Evolutionary conservation across 2,797 vertebrate genomes (phyloP), one percentile per base, ranked within the genome.

Genomic region (Catamblyrhynchus diadema): DNA sequence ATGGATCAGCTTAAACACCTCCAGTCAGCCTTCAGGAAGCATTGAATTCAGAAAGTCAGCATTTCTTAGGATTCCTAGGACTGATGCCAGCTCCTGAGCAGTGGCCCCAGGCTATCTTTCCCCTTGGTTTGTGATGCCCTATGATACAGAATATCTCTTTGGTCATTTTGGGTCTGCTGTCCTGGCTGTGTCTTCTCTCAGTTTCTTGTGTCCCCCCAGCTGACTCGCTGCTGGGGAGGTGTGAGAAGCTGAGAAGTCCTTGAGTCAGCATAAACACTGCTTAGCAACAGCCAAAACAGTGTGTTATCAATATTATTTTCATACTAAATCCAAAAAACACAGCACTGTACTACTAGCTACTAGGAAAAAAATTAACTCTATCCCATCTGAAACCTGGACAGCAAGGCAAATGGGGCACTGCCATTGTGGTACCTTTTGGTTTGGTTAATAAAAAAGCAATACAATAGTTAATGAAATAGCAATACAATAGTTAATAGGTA

Each of bases 211-310:
- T 59, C 7, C 13, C 12, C 8, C 5, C 33, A 60, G 32, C 13
- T 3, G 4, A 48, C 20, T 42, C 0, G 0, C 73, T 79, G 45
- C 3, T n/a, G 35, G 53, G 27, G 32, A 72, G 33, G 11, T 47
- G 28, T 71, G 44, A 65, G 44, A 71, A 77, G 21, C 22, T 65
- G 33, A 65, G 47, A 79, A 54, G 20, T 42, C 53, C 47, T 65
- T 1, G 8, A 47, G 19, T 90, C 28, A 10, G 59, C 3, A 4
- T 37, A 72, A 60, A 71, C 32, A 47, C 11, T 35, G 32, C 66
- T 42, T 24, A 60, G 65, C 51, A 78, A 59, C 39, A 59, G 20
- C 25, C 47, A 35, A 83, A 83, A 48, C 44, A 35, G 18, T 17
- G 25, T 45, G 19, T 45, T 83, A 71, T 14, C n/a, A 71, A 12